Evolutionary conservation across 2,797 vertebrate species (phyloP).

Genomic region (Catharus ustulatus): DNA sequence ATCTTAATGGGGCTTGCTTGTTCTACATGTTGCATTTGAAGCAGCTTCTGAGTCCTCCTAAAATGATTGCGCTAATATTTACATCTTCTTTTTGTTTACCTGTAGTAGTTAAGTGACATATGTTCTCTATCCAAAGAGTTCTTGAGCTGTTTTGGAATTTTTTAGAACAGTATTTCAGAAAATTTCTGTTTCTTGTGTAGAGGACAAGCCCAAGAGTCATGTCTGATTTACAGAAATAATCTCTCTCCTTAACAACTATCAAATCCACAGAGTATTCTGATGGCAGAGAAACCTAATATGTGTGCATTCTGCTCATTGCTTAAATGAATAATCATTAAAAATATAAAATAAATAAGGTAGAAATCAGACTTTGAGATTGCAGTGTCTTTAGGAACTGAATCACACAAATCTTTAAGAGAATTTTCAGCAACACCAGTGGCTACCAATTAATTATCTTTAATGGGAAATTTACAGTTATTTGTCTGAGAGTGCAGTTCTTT

Average conservation of each 20-base stretch:
- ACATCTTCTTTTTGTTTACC: background rate
- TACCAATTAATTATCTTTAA: background rate
- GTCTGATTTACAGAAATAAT: background rate
- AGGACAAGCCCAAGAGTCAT: background rate
- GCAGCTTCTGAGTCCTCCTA: background rate
- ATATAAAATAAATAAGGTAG: background rate
- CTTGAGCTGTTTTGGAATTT: background rate
- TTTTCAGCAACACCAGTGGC: background rate
- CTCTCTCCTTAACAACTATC: background rate
- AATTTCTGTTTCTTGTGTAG: background rate
- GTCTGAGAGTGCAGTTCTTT: fast-evolving
- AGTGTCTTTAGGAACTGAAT: background rate
- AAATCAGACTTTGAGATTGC: background rate
- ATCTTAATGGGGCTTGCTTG: background rate
- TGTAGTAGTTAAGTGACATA: background rate
- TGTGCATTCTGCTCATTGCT: background rate
- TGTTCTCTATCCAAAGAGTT: background rate
- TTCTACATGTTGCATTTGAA: background rate
- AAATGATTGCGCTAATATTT: background rate
- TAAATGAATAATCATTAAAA: background rate
- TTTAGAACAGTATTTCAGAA: background rate
- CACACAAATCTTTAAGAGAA: background rate
- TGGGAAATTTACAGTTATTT: background rate
- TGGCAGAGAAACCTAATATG: background rate
- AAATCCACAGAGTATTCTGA: background rate